Percentiles rank a stretch among this genome's conserved stretches.
These are phyloP conservation scores for Lithophane semibrunnea DNA, from an alignment of 2,888 invertebrate species.

Conservation along the genomic window DNA sequence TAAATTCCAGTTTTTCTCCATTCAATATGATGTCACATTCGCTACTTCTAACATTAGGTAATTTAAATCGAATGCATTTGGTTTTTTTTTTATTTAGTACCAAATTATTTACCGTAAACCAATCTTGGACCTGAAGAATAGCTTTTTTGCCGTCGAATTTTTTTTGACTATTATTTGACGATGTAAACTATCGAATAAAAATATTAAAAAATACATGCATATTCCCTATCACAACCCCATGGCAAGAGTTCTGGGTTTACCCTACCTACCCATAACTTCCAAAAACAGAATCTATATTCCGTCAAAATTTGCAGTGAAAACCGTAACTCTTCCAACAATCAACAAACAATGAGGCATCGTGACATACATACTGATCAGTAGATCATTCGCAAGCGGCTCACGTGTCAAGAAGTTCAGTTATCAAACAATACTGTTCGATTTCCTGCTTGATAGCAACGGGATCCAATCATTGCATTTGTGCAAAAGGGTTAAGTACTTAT, in stretches of 20 bases:
- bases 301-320: constrained; percentile 2
- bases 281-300: constrained; percentile 10
- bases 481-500: background rate
- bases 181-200: no score
- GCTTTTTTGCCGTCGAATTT: no score
- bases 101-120: no score
- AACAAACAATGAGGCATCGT: constrained; percentile 37
- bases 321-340: background rate
- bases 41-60: no score
- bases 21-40: no score
- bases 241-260: background rate
- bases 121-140: no score
- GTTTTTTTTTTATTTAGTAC: no score
- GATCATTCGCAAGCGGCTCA: constrained; percentile 28
- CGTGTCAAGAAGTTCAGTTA: constrained; percentile 46
- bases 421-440: constrained; percentile 42
- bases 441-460: constrained; percentile 51
- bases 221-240: background rate
- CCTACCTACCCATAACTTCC: background rate
- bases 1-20: no score
- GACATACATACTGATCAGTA: constrained; percentile 32
- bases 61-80: no score
- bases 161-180: no score
- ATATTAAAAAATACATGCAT: no score
- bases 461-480: constrained; percentile 9